Evolutionary conservation across 2,888 invertebrate species (phyloP), one percentile per base, ranked within the genome.

Genomic region (Embidobia sp.): DNA sequence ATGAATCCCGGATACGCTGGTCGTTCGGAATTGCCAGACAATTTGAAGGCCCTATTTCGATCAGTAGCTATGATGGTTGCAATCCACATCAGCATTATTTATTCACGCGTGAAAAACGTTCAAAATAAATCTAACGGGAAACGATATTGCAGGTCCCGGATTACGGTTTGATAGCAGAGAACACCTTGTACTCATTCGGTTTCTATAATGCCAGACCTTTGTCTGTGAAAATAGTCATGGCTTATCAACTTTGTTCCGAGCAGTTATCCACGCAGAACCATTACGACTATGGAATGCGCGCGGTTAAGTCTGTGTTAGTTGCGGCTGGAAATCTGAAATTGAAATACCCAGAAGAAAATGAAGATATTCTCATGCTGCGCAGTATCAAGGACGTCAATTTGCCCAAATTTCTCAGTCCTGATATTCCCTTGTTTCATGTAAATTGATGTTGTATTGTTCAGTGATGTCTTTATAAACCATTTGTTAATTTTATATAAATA

Each of bases 261-360:
- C 93, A 93, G 85, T 86, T 93, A 51, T 93, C 93, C 0, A 92
- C 92, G 13, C 93, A 93, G 85, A 91, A 90, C 84, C 93, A 93
- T 84, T 93, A 93, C 82, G 93, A 93, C 86, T 93, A 93, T 78
- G 93, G 93, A 1, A 93, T 94, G 93, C 88, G 94, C 81, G 93
- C 93, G 7, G 93, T 94, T 0, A 93, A 93, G 81, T 90, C 91
- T 0, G 93, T 94, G 0, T 87, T 94, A 26, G 90, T 92, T 7
- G 93, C 93, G 10, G 93, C 93, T 13, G 93, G 92, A 10, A 93
- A 93, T 83, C 89, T 93, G 15, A 93, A 93, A 85, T 87, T 93
- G 3, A 92, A 92, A 79, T 92, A 91, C 84, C 93, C 93, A 0
- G 89, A 91, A 44, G 91, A 92, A 81, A 89, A 91, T 64, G 93